These are phyloP conservation scores for Eretmocerus hayati DNA, from an alignment of 2,888 invertebrate genomes.

Conservation along the genomic window DNA sequence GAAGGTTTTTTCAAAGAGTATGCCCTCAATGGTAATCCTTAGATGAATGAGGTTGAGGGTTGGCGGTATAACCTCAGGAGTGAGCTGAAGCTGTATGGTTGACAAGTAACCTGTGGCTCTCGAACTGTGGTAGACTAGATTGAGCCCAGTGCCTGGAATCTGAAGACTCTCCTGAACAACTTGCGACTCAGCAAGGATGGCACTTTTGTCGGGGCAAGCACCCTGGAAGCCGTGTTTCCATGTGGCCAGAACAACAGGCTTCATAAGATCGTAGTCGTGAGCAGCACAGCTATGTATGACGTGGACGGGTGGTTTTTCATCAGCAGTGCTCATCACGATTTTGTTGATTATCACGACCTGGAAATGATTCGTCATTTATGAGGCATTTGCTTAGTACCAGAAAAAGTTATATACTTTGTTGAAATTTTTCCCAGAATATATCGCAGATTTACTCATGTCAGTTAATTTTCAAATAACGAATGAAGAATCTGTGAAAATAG, in stretches of 20 bases:
- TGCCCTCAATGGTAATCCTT: slow-evolving; percentile 89
- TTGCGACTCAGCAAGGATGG: slow-evolving; percentile 84
- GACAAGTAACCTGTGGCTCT: slow-evolving; percentile 88
- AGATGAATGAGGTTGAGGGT: slow-evolving; percentile 83
- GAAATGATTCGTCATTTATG: slow-evolving; percentile 11
- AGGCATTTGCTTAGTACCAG: not conserved
- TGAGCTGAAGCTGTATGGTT: slow-evolving; percentile 84
- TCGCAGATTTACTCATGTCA: not conserved
- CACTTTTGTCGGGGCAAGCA: slow-evolving; percentile 87
- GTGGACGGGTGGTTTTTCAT: slow-evolving; percentile 63
- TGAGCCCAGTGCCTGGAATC: slow-evolving; percentile 91
- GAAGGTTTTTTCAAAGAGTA: slow-evolving; percentile 84
- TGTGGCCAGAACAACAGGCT: slow-evolving; percentile 85
- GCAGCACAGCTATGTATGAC: slow-evolving; percentile 74
- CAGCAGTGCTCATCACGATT: slow-evolving; percentile 73
- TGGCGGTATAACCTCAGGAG: slow-evolving; percentile 75
- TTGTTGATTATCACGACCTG: slow-evolving; percentile 89
- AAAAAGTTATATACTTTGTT: not conserved
- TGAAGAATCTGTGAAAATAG: too few relatives aligned
- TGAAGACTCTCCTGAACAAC: slow-evolving; percentile 92
- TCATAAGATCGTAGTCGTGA: slow-evolving; percentile 89
- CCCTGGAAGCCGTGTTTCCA: slow-evolving; percentile 95
- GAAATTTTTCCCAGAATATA: not conserved
- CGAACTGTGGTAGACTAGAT: slow-evolving; percentile 93
- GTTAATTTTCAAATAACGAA: too few relatives aligned